Evolutionary conservation across 2,888 invertebrate genomes (phyloP).

Genomic region (Periphyllus acericola): DNA sequence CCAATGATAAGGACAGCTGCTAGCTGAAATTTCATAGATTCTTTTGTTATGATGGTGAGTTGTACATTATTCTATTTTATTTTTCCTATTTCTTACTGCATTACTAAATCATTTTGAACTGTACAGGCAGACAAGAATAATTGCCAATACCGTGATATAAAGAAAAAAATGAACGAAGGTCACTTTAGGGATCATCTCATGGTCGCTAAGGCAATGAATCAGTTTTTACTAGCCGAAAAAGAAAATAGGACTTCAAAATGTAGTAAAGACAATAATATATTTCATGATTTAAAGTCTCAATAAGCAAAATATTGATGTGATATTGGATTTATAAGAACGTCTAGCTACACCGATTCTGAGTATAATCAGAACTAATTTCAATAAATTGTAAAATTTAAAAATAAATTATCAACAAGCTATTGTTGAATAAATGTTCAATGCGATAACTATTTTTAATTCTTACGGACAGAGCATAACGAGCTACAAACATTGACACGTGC

Average conservation of each 20-base stretch:
- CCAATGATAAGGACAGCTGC: conserved; percentile 89
- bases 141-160: conserved; percentile 70
- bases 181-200: conserved; percentile 83
- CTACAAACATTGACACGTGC: too few relatives aligned
- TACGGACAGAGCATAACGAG: too few relatives aligned
- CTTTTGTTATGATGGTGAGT: conserved; percentile 78
- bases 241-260: conserved; percentile 69
- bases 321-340: conserved; percentile 78
- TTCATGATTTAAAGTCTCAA: conserved; percentile 84
- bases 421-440: too few relatives aligned
- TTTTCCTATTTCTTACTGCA: not conserved
- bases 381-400: too few relatives aligned
- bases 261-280: conserved; percentile 76
- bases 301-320: conserved; percentile 78
- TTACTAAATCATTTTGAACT: conserved; percentile 47
- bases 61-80: conserved; percentile 4
- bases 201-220: conserved; percentile 68
- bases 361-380: conserved; percentile 84
- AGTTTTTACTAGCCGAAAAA: conserved; percentile 53
- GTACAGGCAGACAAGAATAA: conserved; percentile 73
- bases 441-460: too few relatives aligned
- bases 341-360: conserved; percentile 70
- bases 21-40: conserved; percentile 85
- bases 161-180: conserved; percentile 72
- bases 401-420: too few relatives aligned